Percentiles rank a stretch among this genome's conserved stretches.
These are phyloP conservation scores for Frankliniella intonsa DNA, from an alignment of 2,888 invertebrate genomes.

Conservation along the genomic window DNA sequence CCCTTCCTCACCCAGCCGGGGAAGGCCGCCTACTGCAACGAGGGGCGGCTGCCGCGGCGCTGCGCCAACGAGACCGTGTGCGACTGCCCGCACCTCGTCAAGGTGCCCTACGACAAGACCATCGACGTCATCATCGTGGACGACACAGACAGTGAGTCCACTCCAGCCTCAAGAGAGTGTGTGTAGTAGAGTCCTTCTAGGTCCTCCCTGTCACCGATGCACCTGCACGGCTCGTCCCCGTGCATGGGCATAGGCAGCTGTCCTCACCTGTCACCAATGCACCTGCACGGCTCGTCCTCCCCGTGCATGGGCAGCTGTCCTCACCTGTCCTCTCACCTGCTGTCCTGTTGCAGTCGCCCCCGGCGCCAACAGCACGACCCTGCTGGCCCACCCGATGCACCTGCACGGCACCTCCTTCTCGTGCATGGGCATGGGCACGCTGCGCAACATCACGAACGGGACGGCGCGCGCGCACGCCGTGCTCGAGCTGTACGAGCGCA, in stretches of 20 bases:
- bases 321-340: background rate
- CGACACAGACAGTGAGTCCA: background rate
- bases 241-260: no score
- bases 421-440: background rate
- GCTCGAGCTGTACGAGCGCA: background rate
- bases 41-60: background rate
- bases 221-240: no score
- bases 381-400: constrained; percentile 13
- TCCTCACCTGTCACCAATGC: no score
- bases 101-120: background rate
- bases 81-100: background rate
- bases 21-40: background rate
- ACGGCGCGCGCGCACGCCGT: background rate
- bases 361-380: background rate
- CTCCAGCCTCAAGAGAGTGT: no score
- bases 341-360: background rate
- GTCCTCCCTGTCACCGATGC: no score
- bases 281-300: no score
- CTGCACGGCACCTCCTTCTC: background rate
- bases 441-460: background rate
- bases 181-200: no score
- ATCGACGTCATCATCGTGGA: background rate
- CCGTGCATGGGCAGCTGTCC: no score
- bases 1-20: constrained; percentile 8
- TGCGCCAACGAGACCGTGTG: background rate